Percentiles rank a stretch among this genome's conserved stretches.
Evolutionary conservation across 2,797 vertebrate species (phyloP).

Genomic region (Lindbergichthys nudifrons): DNA sequence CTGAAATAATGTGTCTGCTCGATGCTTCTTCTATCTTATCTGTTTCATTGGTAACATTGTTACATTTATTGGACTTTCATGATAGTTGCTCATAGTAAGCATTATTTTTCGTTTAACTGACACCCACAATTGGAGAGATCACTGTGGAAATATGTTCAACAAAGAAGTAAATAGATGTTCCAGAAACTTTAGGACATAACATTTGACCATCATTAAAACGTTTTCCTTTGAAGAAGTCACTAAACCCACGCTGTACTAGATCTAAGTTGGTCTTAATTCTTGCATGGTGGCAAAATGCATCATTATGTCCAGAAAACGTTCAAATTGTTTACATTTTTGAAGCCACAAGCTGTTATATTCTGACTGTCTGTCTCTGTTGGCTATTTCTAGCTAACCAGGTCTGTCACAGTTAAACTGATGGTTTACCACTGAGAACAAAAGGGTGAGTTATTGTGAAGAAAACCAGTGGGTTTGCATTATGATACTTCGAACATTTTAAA

Average conservation of each 20-base stretch:
- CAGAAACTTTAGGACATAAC: background rate
- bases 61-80: slow-evolving; percentile 23
- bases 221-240: background rate
- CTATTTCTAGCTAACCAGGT: background rate
- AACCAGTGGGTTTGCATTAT: slow-evolving; percentile 43
- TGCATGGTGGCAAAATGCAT: background rate
- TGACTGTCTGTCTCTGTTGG: background rate
- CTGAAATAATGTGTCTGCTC: slow-evolving; percentile 38
- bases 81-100: slow-evolving; percentile 32
- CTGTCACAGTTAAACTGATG: slow-evolving; percentile 25
- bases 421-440: slow-evolving; percentile 53
- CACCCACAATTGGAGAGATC: slow-evolving; percentile 14
- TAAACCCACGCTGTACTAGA: background rate
- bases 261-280: background rate
- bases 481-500: slow-evolving; percentile 46
- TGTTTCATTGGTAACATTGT: slow-evolving; percentile 15
- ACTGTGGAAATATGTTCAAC: background rate
- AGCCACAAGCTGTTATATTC: background rate
- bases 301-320: no score
- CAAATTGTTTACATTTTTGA: background rate
- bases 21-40: slow-evolving; percentile 7
- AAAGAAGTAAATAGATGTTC: background rate
- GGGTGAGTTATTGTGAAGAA: slow-evolving; percentile 35
- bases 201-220: background rate
- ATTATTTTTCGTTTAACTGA: slow-evolving; percentile 12